A percentile compares a stretch with the other conserved stretches of the same genome.
phyloP scores from a whole-genome alignment of 2,797 vertebrate species.

The Sebastes elongatus region DNA sequence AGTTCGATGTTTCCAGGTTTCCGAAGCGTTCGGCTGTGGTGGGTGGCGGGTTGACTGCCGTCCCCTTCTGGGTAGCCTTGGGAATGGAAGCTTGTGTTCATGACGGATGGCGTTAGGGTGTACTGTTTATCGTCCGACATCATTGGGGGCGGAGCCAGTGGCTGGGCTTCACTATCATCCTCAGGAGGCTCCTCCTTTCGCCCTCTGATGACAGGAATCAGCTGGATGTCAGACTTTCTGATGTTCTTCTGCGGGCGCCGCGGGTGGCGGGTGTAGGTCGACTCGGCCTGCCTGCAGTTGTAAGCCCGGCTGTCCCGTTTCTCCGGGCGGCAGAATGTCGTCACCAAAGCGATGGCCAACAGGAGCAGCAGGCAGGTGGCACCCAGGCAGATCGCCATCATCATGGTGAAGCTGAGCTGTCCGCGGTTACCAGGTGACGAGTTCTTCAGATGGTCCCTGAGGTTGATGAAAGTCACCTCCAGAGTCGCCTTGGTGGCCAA shows the following conservation, averaged over 20 bases:
- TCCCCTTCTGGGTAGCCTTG: slow-evolving; percentile 75
- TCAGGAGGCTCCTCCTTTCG: slow-evolving; percentile 73
- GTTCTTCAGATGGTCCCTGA: slow-evolving; percentile 87
- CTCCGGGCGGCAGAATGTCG: slow-evolving; percentile 87
- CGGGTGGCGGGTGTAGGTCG: slow-evolving; percentile 88
- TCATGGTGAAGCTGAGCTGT: slow-evolving; percentile 82
- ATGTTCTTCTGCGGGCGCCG: slow-evolving; percentile 92
- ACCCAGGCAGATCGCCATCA: slow-evolving; percentile 86
- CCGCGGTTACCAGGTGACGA: slow-evolving; percentile 71
- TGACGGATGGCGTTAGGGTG: slow-evolving; percentile 56
- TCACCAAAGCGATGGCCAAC: slow-evolving; percentile 82
- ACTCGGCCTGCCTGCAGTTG: slow-evolving; percentile 94
- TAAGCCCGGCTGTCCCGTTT: slow-evolving; percentile 90
- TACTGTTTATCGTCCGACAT: slow-evolving; percentile 64
- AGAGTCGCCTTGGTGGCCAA: slow-evolving; percentile 79
- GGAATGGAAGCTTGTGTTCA: slow-evolving; percentile 82
- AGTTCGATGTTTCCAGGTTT: slow-evolving; percentile 80
- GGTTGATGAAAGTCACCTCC: slow-evolving; percentile 85
- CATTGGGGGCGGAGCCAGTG: slow-evolving; percentile 61
- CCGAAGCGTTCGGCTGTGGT: slow-evolving; percentile 69
- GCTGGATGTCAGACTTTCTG: slow-evolving; percentile 92
- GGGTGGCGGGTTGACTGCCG: slow-evolving; percentile 23
- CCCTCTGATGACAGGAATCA: slow-evolving; percentile 87
- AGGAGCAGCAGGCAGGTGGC: slow-evolving; percentile 84
- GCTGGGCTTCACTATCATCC: slow-evolving; percentile 68